These are phyloP conservation scores for Numida meleagris DNA, from an alignment of 2,113 vertebrate genomes.

Conservation along the genomic window DNA sequence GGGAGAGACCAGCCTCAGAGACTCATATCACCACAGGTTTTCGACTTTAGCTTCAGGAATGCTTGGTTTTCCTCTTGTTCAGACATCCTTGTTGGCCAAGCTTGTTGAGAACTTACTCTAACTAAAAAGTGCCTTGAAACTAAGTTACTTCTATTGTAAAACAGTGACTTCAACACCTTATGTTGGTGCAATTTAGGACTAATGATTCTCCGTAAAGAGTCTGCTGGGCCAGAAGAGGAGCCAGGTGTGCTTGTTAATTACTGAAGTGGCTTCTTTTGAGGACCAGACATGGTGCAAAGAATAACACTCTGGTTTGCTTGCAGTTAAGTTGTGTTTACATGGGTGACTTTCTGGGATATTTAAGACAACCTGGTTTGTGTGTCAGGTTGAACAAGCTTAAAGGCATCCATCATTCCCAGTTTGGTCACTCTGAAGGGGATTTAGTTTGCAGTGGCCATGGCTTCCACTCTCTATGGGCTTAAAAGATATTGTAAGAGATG, in stretches of 20 bases:
- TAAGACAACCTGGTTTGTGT: background rate
- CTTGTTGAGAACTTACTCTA: background rate
- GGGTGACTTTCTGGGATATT: background rate
- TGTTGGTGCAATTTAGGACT: background rate
- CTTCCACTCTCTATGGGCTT: background rate
- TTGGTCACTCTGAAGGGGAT: background rate
- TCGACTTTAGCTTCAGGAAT: background rate
- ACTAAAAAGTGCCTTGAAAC: background rate
- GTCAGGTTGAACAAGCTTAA: background rate
- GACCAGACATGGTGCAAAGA: background rate
- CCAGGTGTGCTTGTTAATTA: background rate
- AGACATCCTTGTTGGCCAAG: background rate
- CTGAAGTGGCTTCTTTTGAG: background rate
- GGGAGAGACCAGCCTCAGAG: background rate
- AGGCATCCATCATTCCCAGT: rapidly evolving
- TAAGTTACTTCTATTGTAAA: background rate
- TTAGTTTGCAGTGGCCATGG: background rate
- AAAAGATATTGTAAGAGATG: background rate
- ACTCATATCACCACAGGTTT: background rate
- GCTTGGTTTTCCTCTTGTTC: background rate
- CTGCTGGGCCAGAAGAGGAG: background rate
- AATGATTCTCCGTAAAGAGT: background rate
- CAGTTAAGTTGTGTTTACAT: rapidly evolving
- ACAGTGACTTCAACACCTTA: background rate
- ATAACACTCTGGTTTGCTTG: background rate